Base-by-base conservation (phyloP, 2,797 vertebrate genomes). In the Spinibarbus caldwelli region DNA sequence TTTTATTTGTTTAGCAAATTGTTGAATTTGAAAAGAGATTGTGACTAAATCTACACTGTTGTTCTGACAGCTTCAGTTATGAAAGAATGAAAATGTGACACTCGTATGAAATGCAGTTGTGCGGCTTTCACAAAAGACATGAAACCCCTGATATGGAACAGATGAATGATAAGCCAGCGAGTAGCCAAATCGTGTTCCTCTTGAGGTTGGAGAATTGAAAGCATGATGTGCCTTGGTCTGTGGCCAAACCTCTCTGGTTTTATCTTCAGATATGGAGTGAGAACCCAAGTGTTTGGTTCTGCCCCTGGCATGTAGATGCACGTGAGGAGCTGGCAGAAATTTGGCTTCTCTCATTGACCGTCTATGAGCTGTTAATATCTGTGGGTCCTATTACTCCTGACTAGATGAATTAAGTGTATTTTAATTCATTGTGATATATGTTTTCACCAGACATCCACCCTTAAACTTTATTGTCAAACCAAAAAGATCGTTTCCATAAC, bases 361-460 rank as follows among this genome's bases (percentile, higher is more conserved):
- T 52, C 19, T 43, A 14, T 79, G 52, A 80, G 38, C 64, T 80
- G 41, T 64, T 79, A 36, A 70, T 64, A 26, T 86, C 67, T 80
- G 6, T 11, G 59, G 4, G 3, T 70, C 41, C 75, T 62, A 43
- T 64, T 29, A 47, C 31, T 79, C 70, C 52, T 67, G 64, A 87
- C n/a, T 15, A 73, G 77, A 47, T 14, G 12, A 64, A 73, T 78
- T 64, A 62, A 71, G 66, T 54, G 67, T 31, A 23, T 54, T 84
- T 85, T 82, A 84, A 85, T 82, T 85, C 45, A 84, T 57, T 36
- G 64, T 88, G 87, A 89, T 82, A 62, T 72, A 85, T 66, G 47
- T 79, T 67, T 82, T 79, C 71, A 75, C 82, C 19, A 83, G 76
- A 71, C 43, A 5, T 72, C 64, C 73, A 78, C 64, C 80, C 62